A percentile compares a stretch with the other conserved stretches of the same genome.
phyloP scores from a whole-genome alignment of 2,888 invertebrate species.

The Auanema freiburgensis region DNA sequence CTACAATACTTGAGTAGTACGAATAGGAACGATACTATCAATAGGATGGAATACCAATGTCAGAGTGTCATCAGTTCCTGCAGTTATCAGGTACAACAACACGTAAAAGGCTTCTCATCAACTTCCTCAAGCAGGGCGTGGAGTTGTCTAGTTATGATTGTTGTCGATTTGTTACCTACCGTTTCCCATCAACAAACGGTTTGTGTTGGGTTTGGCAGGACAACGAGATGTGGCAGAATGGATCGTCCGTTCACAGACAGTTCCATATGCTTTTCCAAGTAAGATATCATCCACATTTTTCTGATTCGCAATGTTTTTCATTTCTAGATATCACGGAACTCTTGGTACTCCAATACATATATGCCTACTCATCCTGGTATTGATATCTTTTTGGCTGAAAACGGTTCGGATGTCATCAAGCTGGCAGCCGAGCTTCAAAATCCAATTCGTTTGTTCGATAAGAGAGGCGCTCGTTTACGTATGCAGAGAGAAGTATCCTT shows the following conservation, averaged over 20 bases:
- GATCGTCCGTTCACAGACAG: conserved; percentile 30
- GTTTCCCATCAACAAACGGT: conserved; percentile 30
- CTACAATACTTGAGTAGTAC: conserved; percentile 22
- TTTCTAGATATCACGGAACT: conserved; percentile 44
- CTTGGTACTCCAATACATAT: conserved; percentile 39
- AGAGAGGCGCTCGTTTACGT: conserved; percentile 40
- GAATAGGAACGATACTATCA: conserved; percentile 27
- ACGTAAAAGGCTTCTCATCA: not conserved
- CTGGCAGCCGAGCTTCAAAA: conserved; percentile 39
- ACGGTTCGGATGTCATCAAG: conserved; percentile 25
- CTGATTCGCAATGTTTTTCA: not conserved
- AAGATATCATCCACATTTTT: too few species aligned
- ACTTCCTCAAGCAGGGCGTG: conserved; percentile 19
- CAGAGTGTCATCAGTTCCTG: conserved; percentile 43
- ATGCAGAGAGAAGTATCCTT: conserved; percentile 39
- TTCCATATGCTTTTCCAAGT: conserved; percentile 43
- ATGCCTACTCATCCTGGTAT: conserved; percentile 42
- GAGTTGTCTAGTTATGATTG: conserved; percentile 38
- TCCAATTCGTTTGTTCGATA: conserved; percentile 41
- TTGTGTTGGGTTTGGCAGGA: conserved; percentile 39
- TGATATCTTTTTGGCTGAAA: conserved; percentile 36
- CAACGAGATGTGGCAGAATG: conserved; percentile 34
- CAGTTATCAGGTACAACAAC: conserved; percentile 23
- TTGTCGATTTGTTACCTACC: conserved; percentile 28
- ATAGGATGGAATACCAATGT: conserved; percentile 44